Conservation (phyloP, 1,140 invertebrate species). For the Lineus longissimus region DNA sequence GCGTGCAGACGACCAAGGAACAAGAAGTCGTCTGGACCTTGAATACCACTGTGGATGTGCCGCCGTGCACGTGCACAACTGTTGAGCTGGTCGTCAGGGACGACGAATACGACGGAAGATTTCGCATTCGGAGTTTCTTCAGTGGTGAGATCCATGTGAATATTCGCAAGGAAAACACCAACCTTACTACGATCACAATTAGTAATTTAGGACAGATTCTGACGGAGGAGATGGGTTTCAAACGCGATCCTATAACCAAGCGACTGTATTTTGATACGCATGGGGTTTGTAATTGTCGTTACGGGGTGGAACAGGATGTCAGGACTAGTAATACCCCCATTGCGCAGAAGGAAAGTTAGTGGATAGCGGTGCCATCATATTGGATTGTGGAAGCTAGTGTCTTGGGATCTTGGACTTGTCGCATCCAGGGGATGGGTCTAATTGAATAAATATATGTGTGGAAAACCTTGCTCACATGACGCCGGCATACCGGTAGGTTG, state of each 20-base stretch:
- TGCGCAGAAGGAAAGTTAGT: too few species aligned
- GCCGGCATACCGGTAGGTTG: too few species aligned
- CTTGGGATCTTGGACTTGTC: too few species aligned
- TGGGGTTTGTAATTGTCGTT: conserved; percentile 50
- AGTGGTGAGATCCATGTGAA: conserved; percentile 50
- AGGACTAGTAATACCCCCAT: too few species aligned
- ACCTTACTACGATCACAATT: conserved; percentile 35
- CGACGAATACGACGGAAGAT: conserved; percentile 53
- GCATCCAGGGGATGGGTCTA: too few species aligned
- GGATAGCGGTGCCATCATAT: too few species aligned
- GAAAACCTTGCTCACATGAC: too few species aligned
- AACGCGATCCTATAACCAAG: conserved; percentile 29
- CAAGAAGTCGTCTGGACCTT: conserved; percentile 56
- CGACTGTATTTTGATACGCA: conserved; percentile 39
- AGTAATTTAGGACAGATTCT: conserved; percentile 46
- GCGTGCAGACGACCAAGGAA: conserved; percentile 51
- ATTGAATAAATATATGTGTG: too few species aligned
- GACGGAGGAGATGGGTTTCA: conserved; percentile 36
- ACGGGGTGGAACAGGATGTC: conserved; percentile 53
- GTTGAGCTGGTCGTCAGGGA: conserved; percentile 57
- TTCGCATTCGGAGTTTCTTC: conserved; percentile 49
- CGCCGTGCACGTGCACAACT: conserved; percentile 49
- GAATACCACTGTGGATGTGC: conserved; percentile 55
- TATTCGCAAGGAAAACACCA: conserved; percentile 48
- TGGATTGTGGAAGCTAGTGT: too few species aligned